Base-by-base conservation (phyloP, 2,113 vertebrate species). In the Pteropus alecto region DNA sequence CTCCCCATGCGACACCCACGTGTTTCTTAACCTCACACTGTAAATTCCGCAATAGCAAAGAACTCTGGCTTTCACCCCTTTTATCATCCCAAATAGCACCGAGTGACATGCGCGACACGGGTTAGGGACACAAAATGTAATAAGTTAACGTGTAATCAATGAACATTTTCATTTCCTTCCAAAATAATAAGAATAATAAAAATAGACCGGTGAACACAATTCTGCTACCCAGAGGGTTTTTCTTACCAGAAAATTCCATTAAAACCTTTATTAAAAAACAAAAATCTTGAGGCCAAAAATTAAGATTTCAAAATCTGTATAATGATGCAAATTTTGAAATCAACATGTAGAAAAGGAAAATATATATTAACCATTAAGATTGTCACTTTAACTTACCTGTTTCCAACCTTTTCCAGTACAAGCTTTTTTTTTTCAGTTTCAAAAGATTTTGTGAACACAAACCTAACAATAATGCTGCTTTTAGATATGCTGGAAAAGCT, bases 301-400 rank as follows among this genome's bases (percentile, higher is more conserved):
- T 35, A 96, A 84, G 58, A 92, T 88, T 79, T 95, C 13, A 68
- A 81, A 88, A 87, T 90, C 35, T 38, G 7, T 41, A 78, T 30
- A 79, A 91, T 60, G 21, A 87, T 38, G 15, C 6, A 46, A 61
- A 93, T n/a, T 83, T 63, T 86, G 33, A 95, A 93, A 93, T 73
- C 15, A 82, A 41, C 33, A 13, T 41, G 9, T 61, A 48, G 30
- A n/a, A 79, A 61, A 48, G 33, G 71, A 26, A 78, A 86, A 63
- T 60, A 91, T 74, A n/a, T 12, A 78, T 15, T 63, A 43, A 46
- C 22, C 28, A 88, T 73, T 93, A 38, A 97, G 73, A 85, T 43
- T 38, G 38, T 82, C 61, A 70, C 14, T 79, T 58, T 58, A 70
- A 78, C 14, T 38, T 61, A 33, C 30, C 10, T 82, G 15, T 63